Conservation (phyloP, 1,140 invertebrate species). For the Ceratitis capitata region DNA sequence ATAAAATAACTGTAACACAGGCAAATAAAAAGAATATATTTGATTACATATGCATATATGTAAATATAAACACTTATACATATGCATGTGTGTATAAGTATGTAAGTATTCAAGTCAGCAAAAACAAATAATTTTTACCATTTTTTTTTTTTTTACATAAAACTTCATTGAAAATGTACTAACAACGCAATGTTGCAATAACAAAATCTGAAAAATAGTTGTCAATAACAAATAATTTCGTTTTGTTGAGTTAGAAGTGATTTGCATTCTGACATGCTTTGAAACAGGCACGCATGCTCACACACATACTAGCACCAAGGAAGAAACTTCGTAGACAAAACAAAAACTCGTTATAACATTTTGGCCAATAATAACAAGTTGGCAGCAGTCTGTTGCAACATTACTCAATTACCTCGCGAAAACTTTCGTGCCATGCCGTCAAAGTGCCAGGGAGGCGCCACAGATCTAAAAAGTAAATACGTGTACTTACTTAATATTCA, state of each 20-base stretch:
- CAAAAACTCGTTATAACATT: neutral
- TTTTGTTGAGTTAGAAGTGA: neutral
- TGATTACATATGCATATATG: neutral
- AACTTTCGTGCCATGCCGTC: neutral
- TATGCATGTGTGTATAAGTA: neutral
- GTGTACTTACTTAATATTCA: conserved; percentile 2
- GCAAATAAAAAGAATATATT: neutral
- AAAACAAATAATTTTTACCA: no score
- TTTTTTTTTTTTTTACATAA: no score
- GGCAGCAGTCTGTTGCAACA: neutral
- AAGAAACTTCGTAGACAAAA: neutral
- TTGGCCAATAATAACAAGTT: neutral
- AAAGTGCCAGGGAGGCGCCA: neutral
- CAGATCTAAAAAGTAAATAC: conserved; percentile 8
- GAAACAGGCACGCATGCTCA: no score
- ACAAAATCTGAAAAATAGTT: no score
- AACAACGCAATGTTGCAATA: neutral
- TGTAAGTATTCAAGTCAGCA: neutral
- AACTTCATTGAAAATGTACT: neutral
- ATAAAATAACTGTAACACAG: neutral
- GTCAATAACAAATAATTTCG: neutral
- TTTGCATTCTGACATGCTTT: neutral
- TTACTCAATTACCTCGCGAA: neutral
- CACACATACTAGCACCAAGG: neutral
- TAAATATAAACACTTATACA: neutral